Evolutionary conservation across 2,797 vertebrate species (phyloP).

Genomic region (Melanogrammus aeglefinus): DNA sequence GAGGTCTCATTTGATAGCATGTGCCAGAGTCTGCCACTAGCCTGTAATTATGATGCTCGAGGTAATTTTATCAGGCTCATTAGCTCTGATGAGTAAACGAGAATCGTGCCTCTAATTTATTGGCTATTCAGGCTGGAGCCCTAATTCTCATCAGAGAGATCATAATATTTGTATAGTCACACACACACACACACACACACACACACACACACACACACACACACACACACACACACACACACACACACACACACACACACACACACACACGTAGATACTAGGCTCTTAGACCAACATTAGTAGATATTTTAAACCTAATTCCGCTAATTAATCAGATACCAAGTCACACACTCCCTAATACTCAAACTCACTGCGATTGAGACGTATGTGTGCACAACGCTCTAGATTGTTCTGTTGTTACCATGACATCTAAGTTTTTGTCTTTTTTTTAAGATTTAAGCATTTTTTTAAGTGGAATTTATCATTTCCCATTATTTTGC

Average conservation of each 20-base stretch:
- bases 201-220: constrained; percentile 10
- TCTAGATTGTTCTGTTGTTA: not conserved
- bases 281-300: constrained; percentile 50
- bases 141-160: constrained; percentile 83
- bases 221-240: not conserved
- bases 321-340: constrained; percentile 47
- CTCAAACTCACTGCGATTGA: not conserved
- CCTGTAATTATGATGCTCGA: constrained; percentile 93
- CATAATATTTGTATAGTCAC: constrained; percentile 82
- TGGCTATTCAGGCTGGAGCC: constrained; percentile 84
- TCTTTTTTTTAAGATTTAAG: constrained; percentile 31
- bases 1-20: constrained; percentile 53
- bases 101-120: constrained; percentile 91
- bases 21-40: constrained; percentile 78
- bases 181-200: constrained; percentile 44
- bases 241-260: constrained; percentile 77
- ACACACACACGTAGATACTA: constrained; percentile 54
- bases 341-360: not conserved
- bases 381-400: not conserved
- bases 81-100: constrained; percentile 95
- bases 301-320: constrained; percentile 53
- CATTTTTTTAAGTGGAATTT: constrained; percentile 50
- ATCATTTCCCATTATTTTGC: constrained; percentile 47
- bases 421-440: not conserved
- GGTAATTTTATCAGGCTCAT: constrained; percentile 96